These are phyloP conservation scores for Platichthys flesus DNA, from an alignment of 2,113 vertebrate genomes.

Conservation along the genomic window DNA sequence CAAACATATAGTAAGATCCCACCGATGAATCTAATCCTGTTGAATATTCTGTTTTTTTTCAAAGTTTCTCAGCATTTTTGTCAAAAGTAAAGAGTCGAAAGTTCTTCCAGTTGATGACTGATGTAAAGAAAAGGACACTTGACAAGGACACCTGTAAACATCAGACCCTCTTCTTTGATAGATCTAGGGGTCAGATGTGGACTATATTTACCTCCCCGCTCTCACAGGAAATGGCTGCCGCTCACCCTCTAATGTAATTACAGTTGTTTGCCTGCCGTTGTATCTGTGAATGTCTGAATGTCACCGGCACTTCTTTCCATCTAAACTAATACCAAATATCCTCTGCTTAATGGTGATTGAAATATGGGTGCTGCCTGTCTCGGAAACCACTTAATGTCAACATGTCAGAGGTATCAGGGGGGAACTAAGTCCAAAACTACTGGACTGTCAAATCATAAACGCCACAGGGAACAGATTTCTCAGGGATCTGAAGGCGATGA, in stretches of 20 bases:
- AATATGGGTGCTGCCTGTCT: constrained; percentile 81
- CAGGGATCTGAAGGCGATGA: constrained; percentile 76
- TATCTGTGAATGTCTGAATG: constrained; percentile 71
- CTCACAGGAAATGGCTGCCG: constrained; percentile 61
- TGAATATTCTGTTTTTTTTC: neutral
- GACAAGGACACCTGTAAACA: constrained; percentile 71
- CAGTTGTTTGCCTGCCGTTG: constrained; percentile 73
- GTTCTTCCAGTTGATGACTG: constrained; percentile 52
- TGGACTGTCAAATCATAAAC: constrained; percentile 83
- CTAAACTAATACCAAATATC: constrained; percentile 73
- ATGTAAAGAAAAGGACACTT: constrained; percentile 53
- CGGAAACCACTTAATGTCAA: constrained; percentile 84
- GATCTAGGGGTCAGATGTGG: constrained; percentile 61
- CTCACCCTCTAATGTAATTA: constrained; percentile 78
- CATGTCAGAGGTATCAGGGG: constrained; percentile 81
- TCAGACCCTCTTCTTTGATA: constrained; percentile 46
- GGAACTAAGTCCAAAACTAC: constrained; percentile 84
- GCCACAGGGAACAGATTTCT: constrained; percentile 75
- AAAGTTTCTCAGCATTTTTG: neutral
- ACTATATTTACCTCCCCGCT: constrained; percentile 63
- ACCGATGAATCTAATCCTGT: too few species aligned
- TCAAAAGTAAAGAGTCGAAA: constrained; percentile 48
- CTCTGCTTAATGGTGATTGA: constrained; percentile 84
- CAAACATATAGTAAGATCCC: too few species aligned
- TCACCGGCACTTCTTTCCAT: constrained; percentile 65